Evolutionary conservation across 2,888 invertebrate genomes (phyloP), one percentile per base, ranked within the genome.

Genomic region (Agrotis clavis): DNA sequence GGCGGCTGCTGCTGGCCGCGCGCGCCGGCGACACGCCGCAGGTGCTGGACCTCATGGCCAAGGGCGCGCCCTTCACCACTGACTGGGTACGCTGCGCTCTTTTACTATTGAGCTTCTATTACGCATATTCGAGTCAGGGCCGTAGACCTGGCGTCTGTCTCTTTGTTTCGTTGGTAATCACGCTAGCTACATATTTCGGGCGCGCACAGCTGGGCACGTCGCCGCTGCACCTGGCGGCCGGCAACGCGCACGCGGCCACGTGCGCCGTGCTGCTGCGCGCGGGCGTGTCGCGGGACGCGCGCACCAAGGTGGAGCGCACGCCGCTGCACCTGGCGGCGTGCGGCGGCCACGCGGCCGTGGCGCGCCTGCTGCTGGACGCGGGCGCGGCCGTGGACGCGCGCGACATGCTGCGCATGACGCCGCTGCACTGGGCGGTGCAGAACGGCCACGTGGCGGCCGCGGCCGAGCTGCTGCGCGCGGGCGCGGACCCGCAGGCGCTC

Each of bases 371-470:
- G 91, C 90, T 94, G 79, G 88, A 82, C 65, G 89, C 91, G 79
- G 94, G 94, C 85, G 94, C 95, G 35, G 82, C 77, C 9, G 86
- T 85, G 13, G 92, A 93, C 90, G 83, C 79, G 86, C 87, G 93
- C 76, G 95, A 96, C 92, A 91, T 95, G 94, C 90, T 95, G 87
- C 91, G 89, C 85, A 95, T 95, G 99, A 99, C 99, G 56, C 98
- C 99, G 53, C 96, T 99, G 71, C 99, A 99, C 95, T 99, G 99
- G 99, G 99, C 99, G 9, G 98, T 98, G 56, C 98, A 98, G 94
- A 97, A 98, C 87, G 97, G 98, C 1, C 98, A 98, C 94, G 92
- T 96, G 51, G 86, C 19, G 13, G 89, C 81, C 61, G 98, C 98
- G 57, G 96, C 97, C 67, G 91, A 97, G 78, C 96, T 99, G 81